Conservation (phyloP, 2,797 vertebrate species). For the Meriones psammophilus region DNA sequence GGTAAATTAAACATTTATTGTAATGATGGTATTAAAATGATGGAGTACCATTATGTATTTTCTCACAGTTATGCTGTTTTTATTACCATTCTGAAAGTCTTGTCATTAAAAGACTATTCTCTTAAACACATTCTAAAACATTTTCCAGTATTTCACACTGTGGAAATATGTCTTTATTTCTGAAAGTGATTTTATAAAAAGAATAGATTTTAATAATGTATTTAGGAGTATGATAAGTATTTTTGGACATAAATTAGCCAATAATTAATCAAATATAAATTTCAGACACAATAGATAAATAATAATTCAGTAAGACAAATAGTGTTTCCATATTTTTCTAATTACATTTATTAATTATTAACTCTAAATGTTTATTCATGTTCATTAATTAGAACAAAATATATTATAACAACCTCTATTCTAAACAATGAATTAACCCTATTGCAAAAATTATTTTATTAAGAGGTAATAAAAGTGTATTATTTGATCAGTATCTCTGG, state of each 20-base stretch:
- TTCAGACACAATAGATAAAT: conserved; percentile 37
- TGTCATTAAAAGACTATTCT: conserved; percentile 45
- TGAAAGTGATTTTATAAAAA: conserved; percentile 66
- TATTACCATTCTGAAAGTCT: conserved; percentile 59
- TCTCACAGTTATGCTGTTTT: conserved; percentile 58
- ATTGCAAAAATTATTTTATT: conserved; percentile 49
- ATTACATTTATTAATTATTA: neutral
- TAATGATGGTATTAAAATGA: conserved; percentile 89
- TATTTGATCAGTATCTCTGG: neutral
- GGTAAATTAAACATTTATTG: conserved; percentile 89
- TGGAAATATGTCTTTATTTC: conserved; percentile 9
- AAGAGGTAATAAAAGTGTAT: conserved; percentile 26
- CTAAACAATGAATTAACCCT: neutral
- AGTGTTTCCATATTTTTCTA: neutral
- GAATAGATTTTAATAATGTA: conserved; percentile 40
- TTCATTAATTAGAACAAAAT: conserved; percentile 34
- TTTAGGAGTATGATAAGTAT: conserved; percentile 39
- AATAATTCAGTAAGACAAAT: conserved; percentile 19
- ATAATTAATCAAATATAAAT: conserved; percentile 52
- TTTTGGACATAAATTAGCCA: conserved; percentile 1
- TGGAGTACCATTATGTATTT: conserved; percentile 87
- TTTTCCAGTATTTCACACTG: conserved; percentile 33
- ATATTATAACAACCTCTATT: conserved; percentile 3
- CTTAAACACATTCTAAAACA: conserved; percentile 67
- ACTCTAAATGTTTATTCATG: conserved; percentile 2